phyloP scores from a whole-genome alignment of 2,113 vertebrate species.

The Tor tambroides region DNA sequence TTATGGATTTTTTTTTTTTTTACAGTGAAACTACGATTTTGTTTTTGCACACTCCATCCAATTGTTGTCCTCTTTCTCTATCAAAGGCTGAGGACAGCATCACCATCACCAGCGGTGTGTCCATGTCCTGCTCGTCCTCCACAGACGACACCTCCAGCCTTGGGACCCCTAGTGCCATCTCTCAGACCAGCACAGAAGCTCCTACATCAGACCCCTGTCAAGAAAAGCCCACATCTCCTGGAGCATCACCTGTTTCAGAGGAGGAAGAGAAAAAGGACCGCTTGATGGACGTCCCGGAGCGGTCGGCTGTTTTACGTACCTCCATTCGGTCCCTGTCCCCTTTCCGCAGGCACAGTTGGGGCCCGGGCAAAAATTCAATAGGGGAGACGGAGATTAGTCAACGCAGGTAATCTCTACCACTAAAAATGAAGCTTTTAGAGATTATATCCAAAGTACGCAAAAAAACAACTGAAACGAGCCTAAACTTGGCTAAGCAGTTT shows the following conservation, averaged over 20 bases:
- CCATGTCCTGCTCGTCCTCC: constrained; percentile 75
- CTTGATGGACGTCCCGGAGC: constrained; percentile 76
- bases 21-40: no score
- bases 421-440: background rate
- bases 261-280: constrained; percentile 85
- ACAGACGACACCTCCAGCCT: constrained; percentile 77
- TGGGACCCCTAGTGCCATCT: constrained; percentile 73
- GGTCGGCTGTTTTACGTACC: constrained; percentile 68
- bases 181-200: constrained; percentile 59
- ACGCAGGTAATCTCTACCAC: constrained; percentile 76
- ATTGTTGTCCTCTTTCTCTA: background rate
- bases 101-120: constrained; percentile 64
- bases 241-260: constrained; percentile 38
- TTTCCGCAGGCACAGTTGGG: constrained; percentile 91
- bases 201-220: constrained; percentile 14
- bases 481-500: no score
- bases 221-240: background rate
- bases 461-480: no score
- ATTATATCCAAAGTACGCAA: background rate
- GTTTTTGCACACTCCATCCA: background rate
- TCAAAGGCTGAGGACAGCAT: constrained; percentile 53
- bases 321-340: constrained; percentile 83
- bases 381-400: constrained; percentile 80
- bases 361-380: constrained; percentile 78
- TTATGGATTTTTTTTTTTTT: no score